Evolutionary conservation across 2,797 vertebrate species (phyloP).

Genomic region (Anolis apletophallus): DNA sequence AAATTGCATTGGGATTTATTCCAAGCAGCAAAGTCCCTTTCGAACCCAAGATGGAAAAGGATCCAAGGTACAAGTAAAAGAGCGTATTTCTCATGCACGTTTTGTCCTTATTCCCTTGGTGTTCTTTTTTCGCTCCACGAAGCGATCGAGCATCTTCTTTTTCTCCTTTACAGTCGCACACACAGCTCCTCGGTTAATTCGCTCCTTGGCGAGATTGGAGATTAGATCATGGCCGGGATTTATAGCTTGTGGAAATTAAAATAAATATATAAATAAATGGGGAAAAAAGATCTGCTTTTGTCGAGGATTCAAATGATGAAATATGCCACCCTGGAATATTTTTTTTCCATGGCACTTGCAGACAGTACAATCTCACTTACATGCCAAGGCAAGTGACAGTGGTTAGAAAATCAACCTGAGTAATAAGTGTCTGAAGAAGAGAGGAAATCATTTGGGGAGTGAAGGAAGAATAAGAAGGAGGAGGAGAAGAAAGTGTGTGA

Average conservation of each 20-base stretch:
- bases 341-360: conserved; percentile 75
- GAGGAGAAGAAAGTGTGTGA: no score
- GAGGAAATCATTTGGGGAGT: conserved; percentile 25
- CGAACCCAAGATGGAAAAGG: background rate
- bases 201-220: conserved; percentile 78
- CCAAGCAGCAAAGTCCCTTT: background rate
- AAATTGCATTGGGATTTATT: background rate
- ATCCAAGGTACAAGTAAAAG: background rate
- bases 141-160: conserved; percentile 70
- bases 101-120: conserved; percentile 57
- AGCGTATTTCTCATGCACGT: background rate
- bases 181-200: conserved; percentile 76
- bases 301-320: conserved; percentile 84
- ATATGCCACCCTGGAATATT: conserved; percentile 75
- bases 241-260: conserved; percentile 79
- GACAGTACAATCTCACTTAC: conserved; percentile 71
- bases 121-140: conserved; percentile 55
- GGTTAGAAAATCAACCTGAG: conserved; percentile 64
- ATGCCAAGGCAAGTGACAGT: conserved; percentile 56
- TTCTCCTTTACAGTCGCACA: conserved; percentile 77
- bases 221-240: conserved; percentile 81
- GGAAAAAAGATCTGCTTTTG: conserved; percentile 68
- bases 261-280: conserved; percentile 42
- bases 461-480: conserved; percentile 11
- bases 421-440: conserved; percentile 62